These are phyloP conservation scores for Zingel zingel DNA, from an alignment of 2,113 vertebrate species.

Conservation along the genomic window DNA sequence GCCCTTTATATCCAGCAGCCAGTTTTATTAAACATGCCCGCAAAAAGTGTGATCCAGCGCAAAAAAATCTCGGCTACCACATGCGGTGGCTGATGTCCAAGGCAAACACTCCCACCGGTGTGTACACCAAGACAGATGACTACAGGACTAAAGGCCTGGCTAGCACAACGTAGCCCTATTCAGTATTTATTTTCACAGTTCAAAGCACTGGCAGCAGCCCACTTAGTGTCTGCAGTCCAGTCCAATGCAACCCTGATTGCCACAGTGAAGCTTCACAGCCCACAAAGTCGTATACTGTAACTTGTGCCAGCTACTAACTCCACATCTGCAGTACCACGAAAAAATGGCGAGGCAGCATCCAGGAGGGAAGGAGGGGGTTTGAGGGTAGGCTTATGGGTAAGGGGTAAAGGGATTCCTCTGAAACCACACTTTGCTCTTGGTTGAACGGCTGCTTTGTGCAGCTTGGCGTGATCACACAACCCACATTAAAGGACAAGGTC, in stretches of 20 bases:
- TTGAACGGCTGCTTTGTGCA: slow-evolving; percentile 82
- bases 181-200: slow-evolving; percentile 94
- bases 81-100: slow-evolving; percentile 93
- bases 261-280: slow-evolving; percentile 84
- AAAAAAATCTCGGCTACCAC: slow-evolving; percentile 88
- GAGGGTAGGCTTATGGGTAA: slow-evolving; percentile 69
- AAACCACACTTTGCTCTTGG: slow-evolving; percentile 79
- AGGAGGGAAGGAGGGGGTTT: slow-evolving; percentile 58
- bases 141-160: slow-evolving; percentile 82
- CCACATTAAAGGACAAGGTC: slow-evolving; percentile 86
- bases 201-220: slow-evolving; percentile 91
- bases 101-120: slow-evolving; percentile 90
- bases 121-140: slow-evolving; percentile 89
- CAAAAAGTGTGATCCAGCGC: slow-evolving; percentile 73
- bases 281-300: slow-evolving; percentile 74
- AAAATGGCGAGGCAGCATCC: slow-evolving; percentile 55
- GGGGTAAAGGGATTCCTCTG: slow-evolving; percentile 81
- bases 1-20: slow-evolving; percentile 54
- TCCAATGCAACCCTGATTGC: slow-evolving; percentile 83
- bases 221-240: slow-evolving; percentile 87
- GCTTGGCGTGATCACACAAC: slow-evolving; percentile 85
- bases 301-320: slow-evolving; percentile 84
- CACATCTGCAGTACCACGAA: slow-evolving; percentile 73
- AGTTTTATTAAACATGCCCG: slow-evolving; percentile 74
- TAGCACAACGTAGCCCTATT: slow-evolving; percentile 89